Percentiles rank a stretch among this genome's conserved stretches.
Evolutionary conservation across 2,113 vertebrate species (phyloP).

Genomic region (Oophaga pumilio): DNA sequence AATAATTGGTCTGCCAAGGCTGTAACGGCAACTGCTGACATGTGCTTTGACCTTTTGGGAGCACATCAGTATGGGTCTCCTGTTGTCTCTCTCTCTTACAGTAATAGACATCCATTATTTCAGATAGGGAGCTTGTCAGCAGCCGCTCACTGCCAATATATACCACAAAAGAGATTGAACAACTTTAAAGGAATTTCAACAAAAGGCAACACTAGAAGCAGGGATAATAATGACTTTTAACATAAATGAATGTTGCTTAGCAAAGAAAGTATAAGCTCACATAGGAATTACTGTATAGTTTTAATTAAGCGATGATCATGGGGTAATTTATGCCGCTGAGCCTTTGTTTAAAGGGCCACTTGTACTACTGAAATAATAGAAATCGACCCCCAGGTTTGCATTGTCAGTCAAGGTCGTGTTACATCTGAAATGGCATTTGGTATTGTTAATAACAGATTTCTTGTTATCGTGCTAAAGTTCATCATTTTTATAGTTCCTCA

Average conservation of each 20-base stretch:
- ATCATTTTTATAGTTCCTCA: neutral
- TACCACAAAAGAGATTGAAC: slow-evolving; percentile 22
- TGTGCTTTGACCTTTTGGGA: slow-evolving; percentile 62
- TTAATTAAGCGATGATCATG: neutral
- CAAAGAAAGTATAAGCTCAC: slow-evolving; percentile 10
- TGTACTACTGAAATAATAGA: neutral
- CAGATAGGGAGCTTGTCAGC: slow-evolving; percentile 43
- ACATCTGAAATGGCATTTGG: neutral
- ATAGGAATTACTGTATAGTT: slow-evolving; percentile 1
- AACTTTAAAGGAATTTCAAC: slow-evolving; percentile 22
- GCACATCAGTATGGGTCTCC: slow-evolving; percentile 56
- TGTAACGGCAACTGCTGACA: slow-evolving; percentile 61
- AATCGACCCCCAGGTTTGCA: neutral
- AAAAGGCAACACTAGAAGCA: slow-evolving; percentile 29
- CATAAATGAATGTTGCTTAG: slow-evolving; percentile 1
- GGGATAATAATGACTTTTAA: slow-evolving; percentile 12
- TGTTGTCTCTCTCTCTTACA: slow-evolving; percentile 55
- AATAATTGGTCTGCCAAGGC: slow-evolving; percentile 61
- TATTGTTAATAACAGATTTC: neutral
- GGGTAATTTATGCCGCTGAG: neutral
- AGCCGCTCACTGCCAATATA: slow-evolving; percentile 12
- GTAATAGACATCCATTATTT: slow-evolving; percentile 53
- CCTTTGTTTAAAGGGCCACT: neutral
- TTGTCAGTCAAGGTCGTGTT: neutral
- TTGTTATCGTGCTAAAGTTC: neutral